phyloP scores from a whole-genome alignment of 2,797 vertebrate species.

The Vultur gryphus region DNA sequence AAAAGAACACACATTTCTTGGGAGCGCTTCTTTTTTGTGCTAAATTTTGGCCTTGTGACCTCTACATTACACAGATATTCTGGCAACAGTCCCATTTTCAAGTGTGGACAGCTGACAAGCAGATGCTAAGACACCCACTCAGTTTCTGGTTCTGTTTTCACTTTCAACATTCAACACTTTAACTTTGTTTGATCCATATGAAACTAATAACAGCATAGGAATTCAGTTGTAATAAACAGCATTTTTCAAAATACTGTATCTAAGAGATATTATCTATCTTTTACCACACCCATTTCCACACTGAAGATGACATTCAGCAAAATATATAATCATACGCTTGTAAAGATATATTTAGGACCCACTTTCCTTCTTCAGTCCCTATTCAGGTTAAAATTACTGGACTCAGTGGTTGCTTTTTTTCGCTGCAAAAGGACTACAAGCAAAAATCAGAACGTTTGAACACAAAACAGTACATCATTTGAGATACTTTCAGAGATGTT shows the following conservation, averaged over 20 bases:
- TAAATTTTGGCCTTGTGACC: neutral
- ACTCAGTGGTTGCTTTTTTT: neutral
- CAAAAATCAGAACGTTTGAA: neutral
- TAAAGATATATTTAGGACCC: neutral
- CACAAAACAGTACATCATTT: neutral
- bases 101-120: neutral
- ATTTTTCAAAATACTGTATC: neutral
- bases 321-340: neutral
- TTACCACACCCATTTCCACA: neutral
- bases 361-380: neutral
- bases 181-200: neutral
- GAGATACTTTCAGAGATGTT: neutral
- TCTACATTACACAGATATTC: neutral
- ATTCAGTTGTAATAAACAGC: neutral
- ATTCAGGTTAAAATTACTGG: neutral
- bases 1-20: neutral
- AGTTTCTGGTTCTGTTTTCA: neutral
- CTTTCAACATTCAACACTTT: neutral
- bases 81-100: neutral
- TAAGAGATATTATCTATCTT: neutral
- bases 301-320: neutral
- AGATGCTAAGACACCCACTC: neutral
- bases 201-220: neutral
- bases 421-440: neutral
- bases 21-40: neutral